A percentile compares a stretch with the other conserved stretches of the same genome.
These are phyloP conservation scores for Plutella xylostella DNA, from an alignment of 2,888 invertebrate genomes.

Conservation along the genomic window DNA sequence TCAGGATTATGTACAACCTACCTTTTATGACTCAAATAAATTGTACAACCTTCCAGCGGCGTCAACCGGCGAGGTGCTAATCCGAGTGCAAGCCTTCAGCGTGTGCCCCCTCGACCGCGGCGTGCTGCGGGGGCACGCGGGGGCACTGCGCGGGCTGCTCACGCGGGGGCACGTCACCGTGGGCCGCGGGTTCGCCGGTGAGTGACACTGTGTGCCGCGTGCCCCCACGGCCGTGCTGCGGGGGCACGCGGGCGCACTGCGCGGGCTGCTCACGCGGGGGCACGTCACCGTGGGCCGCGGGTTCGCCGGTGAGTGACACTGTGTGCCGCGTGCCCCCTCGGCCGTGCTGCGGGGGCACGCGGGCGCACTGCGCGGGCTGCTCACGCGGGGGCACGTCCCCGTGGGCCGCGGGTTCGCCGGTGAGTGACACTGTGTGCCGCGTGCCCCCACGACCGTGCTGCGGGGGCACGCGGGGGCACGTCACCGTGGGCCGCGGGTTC, in stretches of 20 bases:
- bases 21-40: too few species aligned
- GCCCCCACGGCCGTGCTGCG: conserved; percentile 31
- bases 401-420: conserved; percentile 55
- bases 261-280: conserved; percentile 31
- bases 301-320: conserved; percentile 34
- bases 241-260: conserved; percentile 39
- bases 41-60: too few species aligned
- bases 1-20: too few species aligned
- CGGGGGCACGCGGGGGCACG: conserved; percentile 42
- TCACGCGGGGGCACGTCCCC: conserved; percentile 31
- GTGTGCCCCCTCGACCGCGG: conserved; percentile 44
- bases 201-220: neutral
- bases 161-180: conserved; percentile 35
- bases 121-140: conserved; percentile 46
- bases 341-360: conserved; percentile 47
- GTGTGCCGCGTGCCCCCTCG: conserved; percentile 2
- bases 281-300: conserved; percentile 47
- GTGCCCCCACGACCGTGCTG: conserved; percentile 26
- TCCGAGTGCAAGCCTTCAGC: conserved; percentile 60
- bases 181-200: conserved; percentile 50
- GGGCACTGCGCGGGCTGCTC: conserved; percentile 35
- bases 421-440: neutral
- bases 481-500: conserved; percentile 51
- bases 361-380: conserved; percentile 33
- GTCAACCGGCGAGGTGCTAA: conserved; percentile 44